Evolutionary conservation across 1,140 invertebrate species (phyloP).

Genomic region (Diorhabda elongata): DNA sequence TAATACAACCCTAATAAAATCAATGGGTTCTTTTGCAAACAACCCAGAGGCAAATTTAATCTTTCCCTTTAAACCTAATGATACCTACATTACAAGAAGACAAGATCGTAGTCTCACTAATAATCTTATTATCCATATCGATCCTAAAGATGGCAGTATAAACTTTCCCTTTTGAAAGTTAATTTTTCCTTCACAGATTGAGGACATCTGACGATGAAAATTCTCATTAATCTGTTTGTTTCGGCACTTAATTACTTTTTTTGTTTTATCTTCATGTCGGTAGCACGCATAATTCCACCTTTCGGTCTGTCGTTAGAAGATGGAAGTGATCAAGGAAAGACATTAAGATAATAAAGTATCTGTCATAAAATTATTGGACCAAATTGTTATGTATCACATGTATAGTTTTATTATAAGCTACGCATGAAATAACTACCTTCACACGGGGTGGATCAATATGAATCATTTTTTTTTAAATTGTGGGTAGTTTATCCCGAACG

Average conservation of each 20-base stretch:
- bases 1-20: background rate
- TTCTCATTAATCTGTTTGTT: background rate
- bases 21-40: background rate
- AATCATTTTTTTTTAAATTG: too few species aligned
- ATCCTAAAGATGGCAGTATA: background rate
- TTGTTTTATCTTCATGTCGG: background rate
- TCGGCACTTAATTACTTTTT: background rate
- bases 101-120: background rate
- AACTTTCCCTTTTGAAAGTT: background rate
- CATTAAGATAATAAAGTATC: too few species aligned
- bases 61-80: background rate
- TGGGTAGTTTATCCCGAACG: too few species aligned
- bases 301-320: background rate
- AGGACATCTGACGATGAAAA: background rate
- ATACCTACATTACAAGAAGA: background rate
- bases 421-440: too few species aligned
- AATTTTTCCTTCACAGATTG: background rate
- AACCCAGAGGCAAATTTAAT: background rate
- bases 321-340: background rate
- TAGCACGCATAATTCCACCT: background rate
- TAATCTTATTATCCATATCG: conserved; percentile 3
- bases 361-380: too few species aligned
- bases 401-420: too few species aligned
- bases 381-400: too few species aligned
- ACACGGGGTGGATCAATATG: too few species aligned